Base-by-base conservation (phyloP, 2,888 invertebrate species). In the Malthinus seriepunctatus region DNA sequence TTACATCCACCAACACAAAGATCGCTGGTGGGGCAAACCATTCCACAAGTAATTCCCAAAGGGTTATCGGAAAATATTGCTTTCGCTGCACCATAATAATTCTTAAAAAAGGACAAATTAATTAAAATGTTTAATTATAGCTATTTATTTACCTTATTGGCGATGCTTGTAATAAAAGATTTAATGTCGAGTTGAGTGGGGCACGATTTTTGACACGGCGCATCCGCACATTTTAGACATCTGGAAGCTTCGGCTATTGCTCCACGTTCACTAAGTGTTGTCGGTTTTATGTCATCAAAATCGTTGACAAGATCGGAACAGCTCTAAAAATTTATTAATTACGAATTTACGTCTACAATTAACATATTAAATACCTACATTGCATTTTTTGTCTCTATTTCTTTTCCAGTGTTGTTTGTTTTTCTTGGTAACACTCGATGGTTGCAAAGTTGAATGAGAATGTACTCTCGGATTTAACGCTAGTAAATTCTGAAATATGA, bases 1-100 rank as follows among this genome's bases (percentile, higher is more conserved):
- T 99, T 99, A 78, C 98, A 99, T 0, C 97, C 96, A 0, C 98
- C 98, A 0, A 97, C 97, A 76, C 98, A 99, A 1, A 99, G 86
- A 78, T 99, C 98, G 74, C 96, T 97, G 0, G 98, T 98, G 1
- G 98, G 98, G 69, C 98, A 98, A 14, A 99, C 97, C 98, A 99
- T 99, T 23, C 96, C 96, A 71, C 96, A 96, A 0, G 95, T 94
- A 1, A 97, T 82, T 0, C 96, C 99, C 51, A 98, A 79, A 0
- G 99, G 98, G 78, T 99, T 99, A 76, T 99, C 98, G 0, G 97
- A 97, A 55, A 99, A 86, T 54, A 99, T 99, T 0, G 93, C 88
- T 75, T 95, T 95, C 0, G 95, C 93, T 1, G 98, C 95, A 14
- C 99, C 98, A 82, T 99, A 99, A 77, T 95, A 98, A 78, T 99